Base-by-base conservation (phyloP, 2,797 vertebrate species). In the Sebastes oblongus region DNA sequence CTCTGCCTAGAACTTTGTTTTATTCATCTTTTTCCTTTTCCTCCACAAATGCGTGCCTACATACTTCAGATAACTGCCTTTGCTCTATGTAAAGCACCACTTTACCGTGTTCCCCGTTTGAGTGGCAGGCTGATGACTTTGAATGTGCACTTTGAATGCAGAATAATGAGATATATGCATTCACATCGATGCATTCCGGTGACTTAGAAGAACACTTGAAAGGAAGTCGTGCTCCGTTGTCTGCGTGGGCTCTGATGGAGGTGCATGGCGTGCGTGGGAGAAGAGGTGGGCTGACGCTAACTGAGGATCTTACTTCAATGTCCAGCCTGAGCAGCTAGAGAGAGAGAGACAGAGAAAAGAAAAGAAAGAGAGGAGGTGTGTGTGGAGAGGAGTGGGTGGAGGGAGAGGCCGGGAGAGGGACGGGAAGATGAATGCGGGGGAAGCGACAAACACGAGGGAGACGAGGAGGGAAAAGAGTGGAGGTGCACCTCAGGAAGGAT, bases 201-300 rank as follows among this genome's bases (percentile, higher is more conserved):
- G 71, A 52, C 73, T 76, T 82, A 14, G 77, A 86, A 72, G 66
- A 81, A 77, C 61, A 86, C 80, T 84, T 91, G 80, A 89, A 86
- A 90, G 76, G 62, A 68, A 79, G 85, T 82, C 16, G 8, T 79
- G 78, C n/a, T 67, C 61, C 4, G 25, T 42, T 20, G 34, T 75
- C 24, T 69, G 78, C 32, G 70, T 88, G 75, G 85, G 85, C 72
- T 72, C 52, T 16, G 61, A 65, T 5, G 66, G 75, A 72, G 65
- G 77, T 59, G 65, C 34, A 10, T 13, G 39, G 42, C n/a, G 3
- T 60, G 20, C 32, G 83, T 78, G 72, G 80, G 76, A 81, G 62
- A 56, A 60, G 61, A 86, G 72, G 77, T 86, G 82, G 80, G 66
- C 60, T 58, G 61, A 56, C 8, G 7, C 16, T 36, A 36, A 70